Conservation (phyloP, 1,140 invertebrate genomes). For the Pachypeltis micranthus region DNA sequence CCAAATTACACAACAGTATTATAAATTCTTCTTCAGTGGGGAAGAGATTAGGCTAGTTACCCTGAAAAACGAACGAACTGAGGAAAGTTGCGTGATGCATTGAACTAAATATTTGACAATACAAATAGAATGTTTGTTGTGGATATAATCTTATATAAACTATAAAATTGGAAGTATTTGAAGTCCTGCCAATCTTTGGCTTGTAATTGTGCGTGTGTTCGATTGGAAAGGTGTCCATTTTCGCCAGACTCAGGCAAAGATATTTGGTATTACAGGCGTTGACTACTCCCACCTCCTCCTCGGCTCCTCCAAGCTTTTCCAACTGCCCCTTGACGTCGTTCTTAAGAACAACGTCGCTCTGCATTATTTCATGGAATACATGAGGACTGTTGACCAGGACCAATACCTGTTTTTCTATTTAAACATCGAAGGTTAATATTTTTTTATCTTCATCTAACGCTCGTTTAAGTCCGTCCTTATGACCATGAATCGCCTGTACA, state of each 20-base stretch:
- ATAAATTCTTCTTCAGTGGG: too few species aligned
- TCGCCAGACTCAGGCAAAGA: not conserved
- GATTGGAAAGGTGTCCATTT: constrained; percentile 13
- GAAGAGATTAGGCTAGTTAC: too few species aligned
- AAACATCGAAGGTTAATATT: constrained; percentile 54
- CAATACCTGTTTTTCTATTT: constrained; percentile 69
- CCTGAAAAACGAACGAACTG: too few species aligned
- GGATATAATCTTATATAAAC: too few species aligned
- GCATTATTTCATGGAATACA: constrained; percentile 72
- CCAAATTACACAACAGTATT: too few species aligned
- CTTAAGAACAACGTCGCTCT: constrained; percentile 68
- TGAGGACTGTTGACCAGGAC: constrained; percentile 57
- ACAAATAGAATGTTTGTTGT: too few species aligned
- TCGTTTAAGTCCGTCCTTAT: too few species aligned
- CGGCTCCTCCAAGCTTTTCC: constrained; percentile 48
- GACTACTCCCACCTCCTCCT: constrained; percentile 42
- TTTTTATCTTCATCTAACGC: not conserved
- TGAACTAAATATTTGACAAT: too few species aligned
- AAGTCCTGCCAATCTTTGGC: too few species aligned
- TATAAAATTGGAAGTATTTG: too few species aligned
- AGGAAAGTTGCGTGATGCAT: too few species aligned
- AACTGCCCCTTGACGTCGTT: constrained; percentile 62
- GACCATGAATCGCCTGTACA: not conserved
- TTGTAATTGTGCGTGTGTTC: too few species aligned
- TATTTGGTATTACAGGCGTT: not conserved